These are phyloP conservation scores for Eumaeus atala DNA, from an alignment of 1,140 invertebrate species.

Conservation along the genomic window DNA sequence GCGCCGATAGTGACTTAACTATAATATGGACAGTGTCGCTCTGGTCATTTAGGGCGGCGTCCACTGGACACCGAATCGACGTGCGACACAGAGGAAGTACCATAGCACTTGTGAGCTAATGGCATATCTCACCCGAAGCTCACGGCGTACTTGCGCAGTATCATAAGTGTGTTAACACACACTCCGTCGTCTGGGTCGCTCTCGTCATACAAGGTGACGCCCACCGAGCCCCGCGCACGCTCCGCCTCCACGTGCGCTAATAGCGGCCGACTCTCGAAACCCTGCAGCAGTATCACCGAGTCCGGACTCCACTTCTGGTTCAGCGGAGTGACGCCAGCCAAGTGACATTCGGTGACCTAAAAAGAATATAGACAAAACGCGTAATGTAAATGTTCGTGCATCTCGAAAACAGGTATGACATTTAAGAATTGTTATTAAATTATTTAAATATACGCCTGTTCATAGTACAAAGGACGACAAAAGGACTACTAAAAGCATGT, in stretches of 20 bases:
- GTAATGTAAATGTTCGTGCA: no score
- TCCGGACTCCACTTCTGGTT: conserved; percentile 52
- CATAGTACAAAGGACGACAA: no score
- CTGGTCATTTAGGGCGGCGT: no score
- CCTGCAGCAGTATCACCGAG: conserved; percentile 40
- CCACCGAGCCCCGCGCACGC: conserved; percentile 38
- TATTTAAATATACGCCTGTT: no score
- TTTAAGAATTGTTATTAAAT: no score
- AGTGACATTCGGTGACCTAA: conserved; percentile 55
- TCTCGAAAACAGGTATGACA: neutral
- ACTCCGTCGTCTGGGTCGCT: conserved; percentile 34
- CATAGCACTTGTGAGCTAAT: no score
- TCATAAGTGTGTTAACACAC: conserved; percentile 54
- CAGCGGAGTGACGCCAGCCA: conserved; percentile 50
- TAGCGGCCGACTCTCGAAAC: conserved; percentile 31
- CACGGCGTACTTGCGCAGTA: conserved; percentile 54
- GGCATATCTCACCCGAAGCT: conserved; percentile 45
- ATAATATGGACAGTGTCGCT: no score
- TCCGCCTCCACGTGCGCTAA: conserved; percentile 52
- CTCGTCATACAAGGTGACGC: conserved; percentile 46
- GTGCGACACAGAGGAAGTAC: no score
- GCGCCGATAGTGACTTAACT: no score
- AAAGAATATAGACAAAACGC: conserved; percentile 14
- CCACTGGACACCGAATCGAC: no score
- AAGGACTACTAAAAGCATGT: no score